phyloP scores from a whole-genome alignment of 2,888 invertebrate genomes.

The Ashinkailepas kermadecensis region DNA sequence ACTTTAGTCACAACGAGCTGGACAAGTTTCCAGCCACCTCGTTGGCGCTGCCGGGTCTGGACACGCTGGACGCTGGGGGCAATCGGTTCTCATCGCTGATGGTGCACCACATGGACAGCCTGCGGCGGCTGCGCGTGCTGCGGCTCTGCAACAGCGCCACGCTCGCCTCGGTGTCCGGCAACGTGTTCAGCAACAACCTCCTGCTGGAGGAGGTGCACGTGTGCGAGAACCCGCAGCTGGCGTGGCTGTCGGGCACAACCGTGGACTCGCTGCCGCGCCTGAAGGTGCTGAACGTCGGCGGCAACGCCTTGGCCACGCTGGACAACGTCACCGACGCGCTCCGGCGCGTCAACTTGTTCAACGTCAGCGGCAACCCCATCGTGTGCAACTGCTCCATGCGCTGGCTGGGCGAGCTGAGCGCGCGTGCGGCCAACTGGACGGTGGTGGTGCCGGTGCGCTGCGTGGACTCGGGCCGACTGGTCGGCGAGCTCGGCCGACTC shows the following conservation, averaged over 20 bases:
- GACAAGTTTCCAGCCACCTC: slow-evolving; percentile 7
- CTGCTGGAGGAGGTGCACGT: background rate
- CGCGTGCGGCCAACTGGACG: background rate
- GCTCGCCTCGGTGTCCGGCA: background rate
- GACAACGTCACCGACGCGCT: background rate
- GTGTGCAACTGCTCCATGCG: background rate
- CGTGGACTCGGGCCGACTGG: background rate
- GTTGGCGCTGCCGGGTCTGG: background rate
- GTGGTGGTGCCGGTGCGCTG: background rate
- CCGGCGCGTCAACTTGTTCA: background rate
- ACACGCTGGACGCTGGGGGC: background rate
- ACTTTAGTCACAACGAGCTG: background rate
- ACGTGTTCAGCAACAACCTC: background rate
- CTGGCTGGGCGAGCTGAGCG: background rate
- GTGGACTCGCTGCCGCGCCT: background rate
- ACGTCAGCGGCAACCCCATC: background rate
- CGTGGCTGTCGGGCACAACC: background rate
- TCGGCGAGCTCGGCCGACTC: background rate
- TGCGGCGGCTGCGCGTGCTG: background rate
- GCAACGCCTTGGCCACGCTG: background rate
- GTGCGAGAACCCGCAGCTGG: slow-evolving; percentile 3
- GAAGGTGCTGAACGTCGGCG: background rate
- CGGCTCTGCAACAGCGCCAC: background rate
- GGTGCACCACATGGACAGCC: background rate
- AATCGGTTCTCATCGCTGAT: background rate